Evolutionary conservation across 1,140 invertebrate genomes (phyloP), one percentile per base, ranked within the genome.

Genomic region (Eriosoma lanigerum): DNA sequence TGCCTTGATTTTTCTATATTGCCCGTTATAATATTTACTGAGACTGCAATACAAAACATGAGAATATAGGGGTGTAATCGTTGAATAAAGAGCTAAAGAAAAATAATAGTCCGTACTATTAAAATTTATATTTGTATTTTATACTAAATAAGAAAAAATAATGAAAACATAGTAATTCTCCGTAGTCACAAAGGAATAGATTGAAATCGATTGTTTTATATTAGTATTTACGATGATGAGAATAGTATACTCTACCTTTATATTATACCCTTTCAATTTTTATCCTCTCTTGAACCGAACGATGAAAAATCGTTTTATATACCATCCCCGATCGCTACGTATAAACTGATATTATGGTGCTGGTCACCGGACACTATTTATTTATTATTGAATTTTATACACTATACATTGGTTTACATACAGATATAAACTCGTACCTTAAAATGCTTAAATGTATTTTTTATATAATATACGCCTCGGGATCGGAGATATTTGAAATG

Each of bases 181-280:
- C 32, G 62, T 32, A 50, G 12, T 0, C 24, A 58, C 15, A 66
- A 44, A 29, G 32, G 38, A 66, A 66, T 66, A 66, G 62, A 66
- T 72, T 72, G 68, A 72, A 72, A 72, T 52, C 68, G 68, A 52
- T 52, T 72, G 24, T 46, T 46, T 26, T 66, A 66, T n/a, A n/a
- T n/a, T n/a, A n/a, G n/a, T n/a, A n/a, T n/a, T n/a, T n/a, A n/a
- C n/a, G n/a, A 66, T 66, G 62, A 44, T 38, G n/a, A 29, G 32
- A 44, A 62, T 26, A n/a, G n/a, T 44, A 44, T 66, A 5, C 19
- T 29, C 15, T 29, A 62, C 58, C 6, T 9, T 62, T n/a, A n/a
- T n/a, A n/a, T n/a, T 15, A 8, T 62, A 17, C 26, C 4, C n/a
- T 58, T 38, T 44, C 62, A 12, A n/a, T n/a, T 66, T 15, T 50